Base-by-base conservation (phyloP, 1,140 invertebrate genomes). In the Nautilus pompilius region DNA sequence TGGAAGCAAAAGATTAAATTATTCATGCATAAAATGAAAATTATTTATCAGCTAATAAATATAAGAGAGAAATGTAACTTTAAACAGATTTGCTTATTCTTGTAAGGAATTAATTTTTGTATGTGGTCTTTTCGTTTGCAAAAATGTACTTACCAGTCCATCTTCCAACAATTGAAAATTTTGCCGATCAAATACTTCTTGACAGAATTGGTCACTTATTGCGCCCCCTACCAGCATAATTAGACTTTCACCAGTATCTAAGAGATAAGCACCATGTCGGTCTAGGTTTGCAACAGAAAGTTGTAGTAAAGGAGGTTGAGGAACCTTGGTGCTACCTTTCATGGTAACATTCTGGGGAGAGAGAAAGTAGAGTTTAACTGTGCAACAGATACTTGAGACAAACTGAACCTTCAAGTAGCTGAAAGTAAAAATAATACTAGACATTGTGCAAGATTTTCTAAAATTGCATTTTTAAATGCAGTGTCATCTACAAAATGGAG, bases 191-290 rank as follows among this genome's bases (percentile, higher is more conserved):
- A 94, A 86, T 6, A 91, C 85, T 60, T 90, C 87, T 34, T 88
- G 87, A 68, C 95, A 88, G 76, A 92, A 92, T 32, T 87, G 84
- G 30, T 89, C 85, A 75, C 89, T 87, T 33, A 95, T 88, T 65
- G 88, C 90, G 63, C 91, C 88, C 24, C 95, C 92, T 2, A 99
- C 87, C 75, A 95, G 94, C 20, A 99, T 82, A 55, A 91, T 89
- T 79, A 99, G 91, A 55, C 86, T 85, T 53, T 91, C 88, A 5
- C 93, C 92, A 54, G 89, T 87, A 80, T 99, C 96, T 80, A 99
- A 84, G 1, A 99, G 82, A 79, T 96, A 99, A 20, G 91, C 91
- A 13, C 96, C 96, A 69, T 89, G 89, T 6, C 90, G 87, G 76
- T 95, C 93, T 58, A 99, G 81, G 64, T 87, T 85, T 64, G 89